phyloP scores from a whole-genome alignment of 2,797 vertebrate genomes.

The Loris lydekkerianus region DNA sequence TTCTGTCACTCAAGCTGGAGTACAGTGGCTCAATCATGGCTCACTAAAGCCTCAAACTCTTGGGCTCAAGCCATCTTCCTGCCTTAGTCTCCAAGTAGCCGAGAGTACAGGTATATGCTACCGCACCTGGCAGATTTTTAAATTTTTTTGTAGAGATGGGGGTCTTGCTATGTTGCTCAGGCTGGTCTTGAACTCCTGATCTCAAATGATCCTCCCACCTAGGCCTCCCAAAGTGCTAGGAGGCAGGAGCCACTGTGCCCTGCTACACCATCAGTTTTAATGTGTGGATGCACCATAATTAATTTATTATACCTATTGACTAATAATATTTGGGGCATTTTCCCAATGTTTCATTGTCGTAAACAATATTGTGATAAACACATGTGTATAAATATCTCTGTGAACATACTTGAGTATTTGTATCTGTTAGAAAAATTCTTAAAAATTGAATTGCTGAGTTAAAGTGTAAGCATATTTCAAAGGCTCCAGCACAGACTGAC shows the following conservation, averaged over 20 bases:
- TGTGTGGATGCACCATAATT: background rate
- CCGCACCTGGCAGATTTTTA: no score
- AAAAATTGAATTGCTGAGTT: constrained; percentile 23
- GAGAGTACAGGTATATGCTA: no score
- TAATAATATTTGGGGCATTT: background rate
- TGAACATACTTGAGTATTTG: background rate
- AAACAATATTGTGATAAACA: background rate
- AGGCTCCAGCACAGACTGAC: background rate
- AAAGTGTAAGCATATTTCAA: background rate
- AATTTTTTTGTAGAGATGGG: no score
- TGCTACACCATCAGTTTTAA: background rate
- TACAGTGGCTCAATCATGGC: background rate
- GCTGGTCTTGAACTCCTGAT: no score
- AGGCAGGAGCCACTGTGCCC: no score
- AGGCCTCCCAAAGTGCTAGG: no score
- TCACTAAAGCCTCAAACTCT: background rate
- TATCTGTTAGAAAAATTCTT: background rate
- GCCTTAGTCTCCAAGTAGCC: background rate
- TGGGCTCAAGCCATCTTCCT: background rate
- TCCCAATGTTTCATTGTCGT: background rate
- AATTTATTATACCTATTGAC: background rate
- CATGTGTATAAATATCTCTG: background rate
- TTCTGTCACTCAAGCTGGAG: background rate
- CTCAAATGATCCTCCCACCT: no score
- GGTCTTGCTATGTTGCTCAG: no score